phyloP scores from a whole-genome alignment of 2,113 vertebrate genomes.

The Apteryx mantelli region DNA sequence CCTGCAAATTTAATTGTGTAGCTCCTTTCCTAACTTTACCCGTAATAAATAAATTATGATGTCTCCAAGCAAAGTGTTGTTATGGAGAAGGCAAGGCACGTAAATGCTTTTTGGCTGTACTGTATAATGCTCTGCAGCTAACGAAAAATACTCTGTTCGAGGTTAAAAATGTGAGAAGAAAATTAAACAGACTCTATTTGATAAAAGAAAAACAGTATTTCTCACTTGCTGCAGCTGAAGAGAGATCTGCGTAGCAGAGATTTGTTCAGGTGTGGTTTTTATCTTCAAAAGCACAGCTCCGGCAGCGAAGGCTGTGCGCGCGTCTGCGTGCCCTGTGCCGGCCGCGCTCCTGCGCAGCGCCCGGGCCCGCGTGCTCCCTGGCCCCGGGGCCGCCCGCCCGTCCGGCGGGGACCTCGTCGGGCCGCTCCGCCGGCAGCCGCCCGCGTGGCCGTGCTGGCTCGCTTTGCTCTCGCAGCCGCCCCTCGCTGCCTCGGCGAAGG shows the following conservation, averaged over 20 bases:
- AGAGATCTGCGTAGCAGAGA: fast-evolving
- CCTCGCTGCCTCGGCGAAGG: too few relatives aligned
- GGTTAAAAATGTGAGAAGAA: not conserved
- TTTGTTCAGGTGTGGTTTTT: not conserved
- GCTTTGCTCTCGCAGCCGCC: too few relatives aligned
- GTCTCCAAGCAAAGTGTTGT: not conserved
- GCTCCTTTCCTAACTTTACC: not conserved
- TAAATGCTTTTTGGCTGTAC: not conserved
- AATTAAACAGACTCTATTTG: not conserved
- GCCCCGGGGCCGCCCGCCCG: not conserved
- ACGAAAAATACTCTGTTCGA: not conserved
- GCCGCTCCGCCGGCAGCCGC: not conserved
- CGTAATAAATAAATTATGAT: not conserved
- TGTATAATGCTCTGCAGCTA: not conserved
- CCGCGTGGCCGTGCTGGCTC: not conserved
- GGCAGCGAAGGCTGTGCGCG: not conserved
- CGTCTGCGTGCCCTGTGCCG: fast-evolving
- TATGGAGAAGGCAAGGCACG: not conserved
- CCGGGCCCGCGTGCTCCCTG: too few relatives aligned
- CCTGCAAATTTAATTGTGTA: not conserved
- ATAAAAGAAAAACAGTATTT: not conserved
- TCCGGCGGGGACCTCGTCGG: not conserved
- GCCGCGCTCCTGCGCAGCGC: fast-evolving
- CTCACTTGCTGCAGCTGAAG: not conserved
- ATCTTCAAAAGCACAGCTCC: not conserved